Percentiles rank a stretch among this genome's conserved stretches.
phyloP scores from a whole-genome alignment of 1,140 invertebrate genomes.

The Dufourea novaeangliae region DNA sequence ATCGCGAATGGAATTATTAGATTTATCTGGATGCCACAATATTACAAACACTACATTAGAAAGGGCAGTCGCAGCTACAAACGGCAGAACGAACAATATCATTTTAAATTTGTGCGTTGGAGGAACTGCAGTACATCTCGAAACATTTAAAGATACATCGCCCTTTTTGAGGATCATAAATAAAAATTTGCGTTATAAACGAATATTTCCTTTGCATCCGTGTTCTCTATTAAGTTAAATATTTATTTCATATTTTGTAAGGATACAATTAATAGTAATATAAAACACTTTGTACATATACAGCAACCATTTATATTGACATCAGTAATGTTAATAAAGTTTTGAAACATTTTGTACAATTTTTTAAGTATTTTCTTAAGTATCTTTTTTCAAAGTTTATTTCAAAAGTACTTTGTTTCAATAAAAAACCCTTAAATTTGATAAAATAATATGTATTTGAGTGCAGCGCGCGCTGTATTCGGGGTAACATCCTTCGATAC shows the following conservation, averaged over 20 bases:
- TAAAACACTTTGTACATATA: too few relatives aligned
- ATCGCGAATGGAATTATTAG: conserved; percentile 58
- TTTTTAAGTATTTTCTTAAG: not conserved
- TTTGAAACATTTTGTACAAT: too few relatives aligned
- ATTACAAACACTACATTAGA: conserved; percentile 58
- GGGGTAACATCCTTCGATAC: too few relatives aligned
- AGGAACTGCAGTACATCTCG: conserved; percentile 34
- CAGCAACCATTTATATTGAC: not conserved
- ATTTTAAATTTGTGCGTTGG: conserved; percentile 68
- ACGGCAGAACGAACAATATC: conserved; percentile 58
- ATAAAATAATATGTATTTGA: too few relatives aligned
- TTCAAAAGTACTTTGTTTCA: too few relatives aligned
- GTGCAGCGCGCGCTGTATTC: too few relatives aligned
- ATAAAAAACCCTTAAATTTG: too few relatives aligned
- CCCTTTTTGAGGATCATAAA: not conserved
- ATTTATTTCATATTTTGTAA: not conserved
- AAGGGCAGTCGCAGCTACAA: conserved; percentile 59
- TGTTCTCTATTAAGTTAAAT: not conserved
- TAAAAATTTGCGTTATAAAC: not conserved
- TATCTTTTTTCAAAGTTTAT: too few relatives aligned
- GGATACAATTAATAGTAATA: not conserved
- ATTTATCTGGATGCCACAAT: conserved; percentile 63
- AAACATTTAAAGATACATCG: not conserved
- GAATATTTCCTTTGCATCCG: not conserved
- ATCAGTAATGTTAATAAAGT: not conserved